Evolutionary conservation across 2,888 invertebrate species (phyloP), one percentile per base, ranked within the genome.

Genomic region (Sminthurides aquaticus): DNA sequence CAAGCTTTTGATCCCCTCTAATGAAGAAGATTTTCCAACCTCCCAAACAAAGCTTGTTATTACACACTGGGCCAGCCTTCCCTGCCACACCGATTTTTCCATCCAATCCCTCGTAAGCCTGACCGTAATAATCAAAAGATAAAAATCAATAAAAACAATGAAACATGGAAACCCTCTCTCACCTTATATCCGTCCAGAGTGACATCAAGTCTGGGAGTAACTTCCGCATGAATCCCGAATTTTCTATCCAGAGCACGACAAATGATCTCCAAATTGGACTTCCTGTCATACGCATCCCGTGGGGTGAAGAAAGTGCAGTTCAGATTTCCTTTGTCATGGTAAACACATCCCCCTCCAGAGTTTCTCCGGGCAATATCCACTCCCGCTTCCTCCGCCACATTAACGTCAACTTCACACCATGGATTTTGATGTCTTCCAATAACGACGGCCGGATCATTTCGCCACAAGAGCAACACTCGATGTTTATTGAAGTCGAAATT

Each of bases 351-450:
- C 67, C 99, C 85, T 28, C 98, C 98, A 79, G 96, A 96, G 77
- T 91, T 91, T 52, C 99, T 84, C 65, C 99, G 84, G 0, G 90
- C 96, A 67, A 96, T 76, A 15, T 84, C 81, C 64, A 97, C 86
- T 20, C 86, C 87, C 52, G 84, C 81, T 58, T 86, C 84, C 68
- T 82, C 77, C 58, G 90, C 78, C 52, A 83, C 82, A 1, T 85
- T 82, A 1, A 91, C 80, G 78, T 97, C 90, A 1, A 91, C 88
- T 79, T 99, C 98, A 34, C 87, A 78, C 89, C 96, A 99, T 0
- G 96, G 94, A 80, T 99, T 99, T 79, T 98, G 98, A 79, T 97
- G 92, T 65, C 92, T 85, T 3, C 99, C 99, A 77, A 98, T 87
- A 3, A 99, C 96, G 62, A 99, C 91, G 77, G 93, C 90, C 0